Base-by-base conservation (phyloP, 2,113 vertebrate species). In the Xyliphius kryptos region DNA sequence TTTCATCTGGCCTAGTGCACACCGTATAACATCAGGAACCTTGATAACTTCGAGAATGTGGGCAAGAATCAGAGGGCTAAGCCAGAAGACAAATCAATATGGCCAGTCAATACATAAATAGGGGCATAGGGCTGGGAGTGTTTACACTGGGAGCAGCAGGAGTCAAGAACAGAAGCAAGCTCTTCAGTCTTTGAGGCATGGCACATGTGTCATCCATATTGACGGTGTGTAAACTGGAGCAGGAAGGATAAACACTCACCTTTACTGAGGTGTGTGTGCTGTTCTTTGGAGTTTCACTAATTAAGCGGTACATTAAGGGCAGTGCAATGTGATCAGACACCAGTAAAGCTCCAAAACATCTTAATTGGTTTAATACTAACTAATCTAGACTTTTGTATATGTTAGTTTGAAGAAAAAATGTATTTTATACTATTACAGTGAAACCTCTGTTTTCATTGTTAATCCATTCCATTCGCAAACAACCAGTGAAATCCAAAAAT, bases 101-200 rank as follows among this genome's bases (percentile, higher is more conserved):
- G 26, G 50, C 7, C 19, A 22, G 54, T 72, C 69, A 54, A 72
- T 75, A 67, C 54, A 60, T 64, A 67, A 60, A 72, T 73, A 72
- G 66, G 58, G 55, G 58, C 51, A 62, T 15, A 51, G 37, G 50
- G 63, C 46, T 57, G 49, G 37, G 59, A 26, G 54, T 56, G 59
- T 67, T 64, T 69, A 75, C 44, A 57, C 26, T 63, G 54, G 66
- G 63, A 61, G 59, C 22, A 51, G 37, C 26, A 48, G 55, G 47
- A 69, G 49, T 50, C 58, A 47, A 62, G 62, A 49, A 44, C 47
- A 20, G 56, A 48, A 53, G 63, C 26, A 12, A 58, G 54, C 56
- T 57, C 49, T 22, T 22, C 21, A 36, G 50, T 52, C 52, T 15
- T 20, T 40, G 57, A 64, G 57, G 15, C 21, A 9, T 48, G 13